phyloP scores from a whole-genome alignment of 1,140 invertebrate genomes.

The Bathynomus jamesi region DNA sequence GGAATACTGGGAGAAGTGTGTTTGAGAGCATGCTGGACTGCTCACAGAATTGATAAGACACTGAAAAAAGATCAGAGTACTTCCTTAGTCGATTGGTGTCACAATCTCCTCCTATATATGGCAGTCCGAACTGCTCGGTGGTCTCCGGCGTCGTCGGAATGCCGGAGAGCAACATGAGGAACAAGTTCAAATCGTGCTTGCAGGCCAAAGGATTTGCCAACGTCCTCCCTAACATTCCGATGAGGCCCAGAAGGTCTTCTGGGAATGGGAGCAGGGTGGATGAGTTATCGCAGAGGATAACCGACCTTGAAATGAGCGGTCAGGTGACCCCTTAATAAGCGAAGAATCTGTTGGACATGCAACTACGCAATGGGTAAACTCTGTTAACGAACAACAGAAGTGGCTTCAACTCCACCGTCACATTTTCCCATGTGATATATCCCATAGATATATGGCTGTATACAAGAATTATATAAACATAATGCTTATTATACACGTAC shows the following conservation, averaged over 20 bases:
- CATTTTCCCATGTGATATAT: constrained; percentile 79
- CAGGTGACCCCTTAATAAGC: constrained; percentile 11
- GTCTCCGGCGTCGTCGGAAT: constrained; percentile 23
- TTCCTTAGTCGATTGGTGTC: too few relatives aligned
- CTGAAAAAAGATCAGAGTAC: too few relatives aligned
- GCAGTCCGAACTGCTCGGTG: constrained; percentile 29
- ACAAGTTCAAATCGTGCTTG: constrained; percentile 27
- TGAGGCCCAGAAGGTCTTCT: constrained; percentile 25
- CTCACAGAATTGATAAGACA: too few relatives aligned
- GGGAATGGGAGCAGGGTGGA: constrained; percentile 46
- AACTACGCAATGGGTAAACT: constrained; percentile 33
- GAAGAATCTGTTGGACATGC: constrained; percentile 20
- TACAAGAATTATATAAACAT: too few relatives aligned
- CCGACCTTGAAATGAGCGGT: constrained; percentile 60
- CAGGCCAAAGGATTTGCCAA: constrained; percentile 34
- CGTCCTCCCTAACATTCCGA: constrained; percentile 33
- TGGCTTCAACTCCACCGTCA: constrained; percentile 70
- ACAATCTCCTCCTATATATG: too few relatives aligned
- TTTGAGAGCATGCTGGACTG: too few relatives aligned
- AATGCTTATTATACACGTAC: too few relatives aligned
- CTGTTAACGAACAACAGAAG: constrained; percentile 47
- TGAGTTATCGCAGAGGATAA: constrained; percentile 62
- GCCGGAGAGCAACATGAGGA: constrained; percentile 25
- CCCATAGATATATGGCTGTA: too few relatives aligned
- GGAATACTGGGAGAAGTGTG: too few relatives aligned